Percentiles rank a stretch among this genome's conserved stretches.
Conservation (phyloP, 2,888 invertebrate species). For the Pristionchus mayeri region DNA sequence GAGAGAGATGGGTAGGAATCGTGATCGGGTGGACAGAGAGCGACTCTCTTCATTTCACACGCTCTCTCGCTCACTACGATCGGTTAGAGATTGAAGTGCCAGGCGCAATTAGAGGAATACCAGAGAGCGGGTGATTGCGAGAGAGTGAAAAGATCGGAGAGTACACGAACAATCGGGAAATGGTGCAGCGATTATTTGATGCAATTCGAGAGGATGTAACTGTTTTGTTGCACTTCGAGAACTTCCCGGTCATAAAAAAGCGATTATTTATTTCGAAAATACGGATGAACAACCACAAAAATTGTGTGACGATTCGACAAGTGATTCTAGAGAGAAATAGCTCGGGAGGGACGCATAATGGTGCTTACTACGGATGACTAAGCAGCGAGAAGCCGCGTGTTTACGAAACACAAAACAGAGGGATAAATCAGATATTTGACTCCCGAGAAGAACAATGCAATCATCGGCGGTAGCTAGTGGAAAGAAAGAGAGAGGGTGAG, state of each 20-base stretch:
- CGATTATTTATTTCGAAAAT: too few species aligned
- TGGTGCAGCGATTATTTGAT: background rate
- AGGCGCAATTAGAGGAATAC: background rate
- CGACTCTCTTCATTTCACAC: too few species aligned
- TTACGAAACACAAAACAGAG: background rate
- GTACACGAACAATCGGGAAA: background rate
- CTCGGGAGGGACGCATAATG: background rate
- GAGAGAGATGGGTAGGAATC: background rate
- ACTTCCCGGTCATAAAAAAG: background rate
- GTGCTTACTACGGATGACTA: background rate
- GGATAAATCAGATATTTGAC: background rate
- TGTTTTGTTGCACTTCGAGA: background rate
- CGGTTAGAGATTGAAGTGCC: background rate
- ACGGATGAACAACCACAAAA: too few species aligned
- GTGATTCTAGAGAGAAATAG: background rate
- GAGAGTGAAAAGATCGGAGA: constrained; percentile 1
- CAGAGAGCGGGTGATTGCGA: background rate
- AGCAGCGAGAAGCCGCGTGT: background rate
- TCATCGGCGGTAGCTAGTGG: background rate
- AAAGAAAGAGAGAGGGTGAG: background rate
- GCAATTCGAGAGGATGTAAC: background rate
- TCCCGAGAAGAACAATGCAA: background rate
- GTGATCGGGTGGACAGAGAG: too few species aligned
- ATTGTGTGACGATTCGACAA: too few species aligned
- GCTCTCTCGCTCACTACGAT: too few species aligned